These are phyloP conservation scores for Bovichtus variegatus DNA, from an alignment of 2,797 vertebrate genomes.

Conservation along the genomic window DNA sequence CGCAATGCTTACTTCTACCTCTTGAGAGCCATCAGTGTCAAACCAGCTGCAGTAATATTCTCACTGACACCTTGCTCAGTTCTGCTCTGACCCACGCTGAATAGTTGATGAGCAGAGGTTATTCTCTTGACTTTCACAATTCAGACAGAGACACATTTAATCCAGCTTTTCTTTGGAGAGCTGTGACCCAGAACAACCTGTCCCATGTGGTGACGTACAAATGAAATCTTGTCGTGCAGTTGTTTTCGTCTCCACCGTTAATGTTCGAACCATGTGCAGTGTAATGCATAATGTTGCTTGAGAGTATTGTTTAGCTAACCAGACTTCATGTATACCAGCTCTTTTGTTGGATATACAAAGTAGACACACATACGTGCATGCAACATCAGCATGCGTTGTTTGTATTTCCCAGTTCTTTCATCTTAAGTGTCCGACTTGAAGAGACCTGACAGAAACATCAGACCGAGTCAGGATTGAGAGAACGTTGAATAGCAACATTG, in stretches of 20 bases:
- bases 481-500: constrained; percentile 65
- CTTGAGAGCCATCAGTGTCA: constrained; percentile 29
- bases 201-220: not conserved
- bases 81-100: constrained; percentile 7
- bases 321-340: not conserved
- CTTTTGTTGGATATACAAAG: constrained; percentile 4
- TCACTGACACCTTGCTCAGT: constrained; percentile 10
- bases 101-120: not conserved
- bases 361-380: not conserved
- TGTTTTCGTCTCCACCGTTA: not conserved
- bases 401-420: constrained; percentile 23
- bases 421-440: constrained; percentile 7
- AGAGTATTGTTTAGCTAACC: not conserved
- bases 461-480: not conserved
- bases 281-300: not conserved
- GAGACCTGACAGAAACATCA: constrained; percentile 41
- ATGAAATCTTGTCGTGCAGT: not conserved
- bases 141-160: not conserved
- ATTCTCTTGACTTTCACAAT: constrained; percentile 14
- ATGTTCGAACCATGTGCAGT: not conserved
- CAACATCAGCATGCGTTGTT: constrained; percentile 1
- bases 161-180: not conserved
- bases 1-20: not conserved
- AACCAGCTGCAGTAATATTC: constrained; percentile 23
- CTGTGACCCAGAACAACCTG: not conserved